Base-by-base conservation (phyloP, 2,888 invertebrate genomes). In the Hirtodrosophila duncani region DNA sequence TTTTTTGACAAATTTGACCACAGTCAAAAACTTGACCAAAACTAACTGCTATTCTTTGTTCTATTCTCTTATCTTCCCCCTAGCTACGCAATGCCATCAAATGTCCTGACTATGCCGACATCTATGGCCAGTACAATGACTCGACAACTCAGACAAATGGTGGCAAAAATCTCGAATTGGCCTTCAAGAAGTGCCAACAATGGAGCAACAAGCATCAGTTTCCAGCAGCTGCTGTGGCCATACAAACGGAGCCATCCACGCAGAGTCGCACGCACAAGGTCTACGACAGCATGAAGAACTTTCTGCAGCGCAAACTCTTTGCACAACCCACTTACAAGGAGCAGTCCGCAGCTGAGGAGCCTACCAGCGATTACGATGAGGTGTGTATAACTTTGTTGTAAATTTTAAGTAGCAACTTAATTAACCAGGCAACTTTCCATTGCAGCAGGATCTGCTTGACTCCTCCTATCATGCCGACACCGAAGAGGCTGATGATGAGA, bases 271-370 rank as follows among this genome's bases (percentile, higher is more conserved):
- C 82, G 13, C 81, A 84, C 31, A 85, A 84, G 60, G 83, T 85
- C 50, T 85, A 85, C 44, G 83, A 83, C 53, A 84, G 83, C 67
- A 85, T 85, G 86, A 83, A 83, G 63, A 83, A 83, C 59, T 85
- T 85, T 67, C 41, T 85, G 55, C 75, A 79, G 5, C 82, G 83
- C 42, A 85, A 84, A 67, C 75, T 84, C 11, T 84, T 84, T 20
- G 82, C 84, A 6, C 75, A 63, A 6, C 65, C 80, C 63, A 52
- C 60, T 58, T 53, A 57, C 3, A 56, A 49, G 26, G 48, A 46
- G 10, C 41, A 41, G 6, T n/a, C 44, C 13, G 41, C 44, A 16
- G 11, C 16, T 14, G 83, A 82, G 20, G 74, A 79, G 17, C 53
- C 70, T 3, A 82, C 75, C 16, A 82, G 83, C 46, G 83, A 82